Evolutionary conservation across 2,113 vertebrate species (phyloP).

Genomic region (Heptranchias perlo): DNA sequence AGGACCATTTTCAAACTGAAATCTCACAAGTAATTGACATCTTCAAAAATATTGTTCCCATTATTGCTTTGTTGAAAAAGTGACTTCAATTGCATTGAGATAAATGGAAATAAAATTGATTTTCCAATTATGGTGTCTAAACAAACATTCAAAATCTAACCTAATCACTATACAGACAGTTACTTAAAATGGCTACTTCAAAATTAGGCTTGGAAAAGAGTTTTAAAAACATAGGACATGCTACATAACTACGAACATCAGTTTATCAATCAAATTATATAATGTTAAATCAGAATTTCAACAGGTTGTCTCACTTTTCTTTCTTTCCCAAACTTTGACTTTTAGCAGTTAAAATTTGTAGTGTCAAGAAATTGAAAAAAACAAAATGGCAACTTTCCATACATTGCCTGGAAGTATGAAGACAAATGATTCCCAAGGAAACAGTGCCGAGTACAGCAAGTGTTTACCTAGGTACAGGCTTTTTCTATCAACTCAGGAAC

Average conservation of each 20-base stretch:
- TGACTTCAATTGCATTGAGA: neutral
- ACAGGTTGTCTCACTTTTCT: neutral
- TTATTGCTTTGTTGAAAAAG: neutral
- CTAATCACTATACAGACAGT: neutral
- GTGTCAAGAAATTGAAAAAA: neutral
- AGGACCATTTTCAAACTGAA: neutral
- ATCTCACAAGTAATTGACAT: neutral
- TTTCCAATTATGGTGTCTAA: neutral
- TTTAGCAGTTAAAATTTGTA: neutral
- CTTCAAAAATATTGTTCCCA: neutral
- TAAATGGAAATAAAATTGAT: neutral
- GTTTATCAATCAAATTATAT: neutral
- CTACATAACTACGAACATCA: neutral
- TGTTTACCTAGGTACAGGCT: neutral
- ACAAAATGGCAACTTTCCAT: neutral
- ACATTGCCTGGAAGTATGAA: neutral
- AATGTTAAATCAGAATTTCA: neutral
- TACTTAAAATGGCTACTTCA: too few relatives aligned
- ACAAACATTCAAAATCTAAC: conserved; percentile 10
- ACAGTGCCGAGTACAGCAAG: neutral
- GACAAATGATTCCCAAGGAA: neutral
- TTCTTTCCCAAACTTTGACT: neutral
- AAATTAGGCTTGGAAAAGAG: neutral
- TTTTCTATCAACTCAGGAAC: neutral
- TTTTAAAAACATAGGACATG: neutral